Evolutionary conservation across 2,888 invertebrate genomes (phyloP).

Genomic region (Auanema freiburgensis): DNA sequence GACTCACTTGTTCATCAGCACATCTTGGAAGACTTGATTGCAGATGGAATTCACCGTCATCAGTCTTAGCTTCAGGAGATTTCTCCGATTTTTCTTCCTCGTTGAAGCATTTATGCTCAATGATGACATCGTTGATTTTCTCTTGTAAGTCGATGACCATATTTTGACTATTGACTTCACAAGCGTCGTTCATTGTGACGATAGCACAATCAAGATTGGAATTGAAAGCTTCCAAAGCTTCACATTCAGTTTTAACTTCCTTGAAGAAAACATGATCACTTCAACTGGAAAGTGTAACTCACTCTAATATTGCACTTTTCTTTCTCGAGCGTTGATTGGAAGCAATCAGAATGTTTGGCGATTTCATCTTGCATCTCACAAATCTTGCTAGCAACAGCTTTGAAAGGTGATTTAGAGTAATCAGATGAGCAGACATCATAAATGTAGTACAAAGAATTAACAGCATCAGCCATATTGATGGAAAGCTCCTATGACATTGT

Average conservation of each 20-base stretch:
- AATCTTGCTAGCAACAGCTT: slow-evolving; percentile 27
- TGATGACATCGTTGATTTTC: slow-evolving; percentile 38
- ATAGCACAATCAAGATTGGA: slow-evolving; percentile 57
- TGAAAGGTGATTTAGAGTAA: slow-evolving; percentile 32
- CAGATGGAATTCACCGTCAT: slow-evolving; percentile 35
- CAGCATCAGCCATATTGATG: slow-evolving; percentile 47
- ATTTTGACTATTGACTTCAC: slow-evolving; percentile 57
- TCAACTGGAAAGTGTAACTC: too few relatives aligned
- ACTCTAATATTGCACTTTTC: slow-evolving; percentile 40
- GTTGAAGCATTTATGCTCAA: slow-evolving; percentile 45
- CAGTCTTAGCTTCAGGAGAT: slow-evolving; percentile 14
- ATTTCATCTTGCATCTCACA: slow-evolving; percentile 47
- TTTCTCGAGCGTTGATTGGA: slow-evolving; percentile 45
- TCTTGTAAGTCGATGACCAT: slow-evolving; percentile 47
- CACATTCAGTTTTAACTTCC: slow-evolving; percentile 40
- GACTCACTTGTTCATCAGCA: slow-evolving; percentile 39
- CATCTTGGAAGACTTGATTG: slow-evolving; percentile 42
- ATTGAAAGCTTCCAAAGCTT: slow-evolving; percentile 55
- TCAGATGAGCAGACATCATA: slow-evolving; percentile 45
- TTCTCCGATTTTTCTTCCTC: slow-evolving; percentile 25
- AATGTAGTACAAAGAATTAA: slow-evolving; percentile 45
- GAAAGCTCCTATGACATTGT: slow-evolving; percentile 11
- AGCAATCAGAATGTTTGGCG: slow-evolving; percentile 46
- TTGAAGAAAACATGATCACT: slow-evolving; percentile 2
- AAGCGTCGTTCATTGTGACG: slow-evolving; percentile 55